Evolutionary conservation across 2,888 invertebrate species (phyloP), one percentile per base, ranked within the genome.

Genomic region (Empis stercorea): DNA sequence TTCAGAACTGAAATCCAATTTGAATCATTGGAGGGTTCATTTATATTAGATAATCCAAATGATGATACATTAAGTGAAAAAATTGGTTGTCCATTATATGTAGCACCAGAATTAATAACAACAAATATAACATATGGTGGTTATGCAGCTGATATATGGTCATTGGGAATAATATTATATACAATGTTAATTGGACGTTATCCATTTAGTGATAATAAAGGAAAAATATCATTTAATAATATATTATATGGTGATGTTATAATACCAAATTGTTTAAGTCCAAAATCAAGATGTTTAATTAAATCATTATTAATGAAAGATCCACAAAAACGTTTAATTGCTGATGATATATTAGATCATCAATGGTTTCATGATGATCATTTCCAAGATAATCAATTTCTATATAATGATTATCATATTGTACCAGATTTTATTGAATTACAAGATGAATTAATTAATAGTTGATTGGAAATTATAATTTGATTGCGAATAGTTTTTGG

Each of bases 221-320:
- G 38, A 13, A 42, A 44, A 32, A 45, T 81, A 44, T 74, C 94
- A 48, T 93, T 94, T 71, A 82, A 83, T 52, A 89, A 91, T 73
- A 93, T 93, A 60, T 82, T 88, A 6, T 78, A 85, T 48, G 91
- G 91, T 3, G 80, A 82, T 65, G 91, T 84, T 71, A 78, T 80
- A 47, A 81, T 92, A 56, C 91, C 92, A 27, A 87, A 88, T 60
- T 80, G 80, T 59, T 68, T 92, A 52, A 85, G 87, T 48, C 78
- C 87, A 40, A 76, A 84, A 46, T 88, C 88, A 48, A 81, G 84
- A 61, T 91, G 89, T 65, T 72, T 92, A 54, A 84, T 94, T 55
- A 76, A 84, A 44, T 84, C 85, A 55, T 73, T 94, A 57, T 71
- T 94, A 55, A 76, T 88, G 58, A 77, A 81, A 51, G 85, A 88